Percentiles rank a stretch among this genome's conserved stretches.
Evolutionary conservation across 2,113 vertebrate genomes (phyloP).

Genomic region (Ovibos moschatus): DNA sequence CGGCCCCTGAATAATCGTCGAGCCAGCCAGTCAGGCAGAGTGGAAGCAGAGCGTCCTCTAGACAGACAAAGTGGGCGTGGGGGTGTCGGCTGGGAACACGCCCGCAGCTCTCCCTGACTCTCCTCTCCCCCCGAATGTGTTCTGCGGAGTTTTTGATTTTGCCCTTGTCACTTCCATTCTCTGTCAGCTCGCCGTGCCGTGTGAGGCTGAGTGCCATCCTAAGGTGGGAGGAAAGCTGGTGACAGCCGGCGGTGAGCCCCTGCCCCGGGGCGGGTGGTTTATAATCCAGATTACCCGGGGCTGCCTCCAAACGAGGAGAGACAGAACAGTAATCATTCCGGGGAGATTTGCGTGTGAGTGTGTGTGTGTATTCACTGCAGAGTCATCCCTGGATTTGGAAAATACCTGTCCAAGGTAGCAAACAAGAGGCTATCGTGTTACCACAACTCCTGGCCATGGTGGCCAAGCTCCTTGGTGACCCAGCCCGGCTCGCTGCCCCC

Average conservation of each 20-base stretch:
- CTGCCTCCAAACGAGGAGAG: constrained; percentile 31
- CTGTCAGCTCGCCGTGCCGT: constrained; percentile 81
- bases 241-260: constrained; percentile 75
- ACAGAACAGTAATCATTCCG: background rate
- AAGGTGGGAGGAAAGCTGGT: constrained; percentile 82
- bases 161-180: constrained; percentile 87
- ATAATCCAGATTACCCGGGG: constrained; percentile 76
- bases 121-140: constrained; percentile 63
- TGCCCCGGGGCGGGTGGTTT: constrained; percentile 68
- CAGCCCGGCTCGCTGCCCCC: background rate
- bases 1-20: background rate
- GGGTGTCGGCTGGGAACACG: constrained; percentile 66
- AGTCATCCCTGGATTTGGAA: background rate
- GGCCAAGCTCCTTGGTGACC: background rate
- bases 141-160: constrained; percentile 75
- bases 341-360: background rate
- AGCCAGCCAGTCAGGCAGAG: constrained; percentile 4
- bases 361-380: background rate
- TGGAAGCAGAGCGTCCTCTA: background rate
- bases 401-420: background rate
- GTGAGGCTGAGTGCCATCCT: constrained; percentile 79
- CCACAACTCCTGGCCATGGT: background rate
- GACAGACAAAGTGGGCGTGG: background rate
- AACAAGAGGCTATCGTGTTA: background rate
- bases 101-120: constrained; percentile 54